Evolutionary conservation across 2,113 vertebrate genomes (phyloP), one percentile per base, ranked within the genome.

Genomic region (Caranx ignobilis): DNA sequence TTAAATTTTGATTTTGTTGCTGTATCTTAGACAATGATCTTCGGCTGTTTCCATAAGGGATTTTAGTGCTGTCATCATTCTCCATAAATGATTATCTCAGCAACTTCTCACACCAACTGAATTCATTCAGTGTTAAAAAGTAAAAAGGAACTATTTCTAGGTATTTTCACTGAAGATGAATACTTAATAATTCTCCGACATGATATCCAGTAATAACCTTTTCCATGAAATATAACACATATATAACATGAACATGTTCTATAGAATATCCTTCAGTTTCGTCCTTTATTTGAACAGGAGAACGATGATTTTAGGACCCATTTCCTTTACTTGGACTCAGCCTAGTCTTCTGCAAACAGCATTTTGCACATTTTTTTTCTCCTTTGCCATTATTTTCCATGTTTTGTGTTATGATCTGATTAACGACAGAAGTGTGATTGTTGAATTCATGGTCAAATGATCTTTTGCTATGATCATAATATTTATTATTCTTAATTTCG

Each of bases 311-410:
- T 37, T 5, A 67, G 72, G 31, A 63, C 64, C 37, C 63, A 62
- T 54, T 60, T 75, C 19, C 41, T 85, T 75, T 62, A 5, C 19
- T 71, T 19, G 69, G 69, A 67, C 10, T 13, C 61, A 61, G 64
- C 50, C 2, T 1, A 0, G 10, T 71, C 50, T n/a, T 85, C 80
- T 68, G 71, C 72, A 77, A 79, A 87, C 70, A 55, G 63, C 52
- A 61, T 83, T 89, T 92, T 93, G 91, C 90, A 93, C 91, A 87
- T 88, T 86, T 86, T 32, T 3, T 79, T 79, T 61, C 70, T 31
- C 47, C 63, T 65, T 74, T 55, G 21, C 37, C 59, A 68, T 83
- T 71, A 5, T 72, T 26, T 72, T 87, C 31, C 11, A 34, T 60
- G 15, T 85, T 34, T 62, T 75, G 11, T 78, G 2, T 72, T 45